A percentile compares a stretch with the other conserved stretches of the same genome.
phyloP scores from a whole-genome alignment of 2,113 vertebrate species.

The Colossoma macropomum region DNA sequence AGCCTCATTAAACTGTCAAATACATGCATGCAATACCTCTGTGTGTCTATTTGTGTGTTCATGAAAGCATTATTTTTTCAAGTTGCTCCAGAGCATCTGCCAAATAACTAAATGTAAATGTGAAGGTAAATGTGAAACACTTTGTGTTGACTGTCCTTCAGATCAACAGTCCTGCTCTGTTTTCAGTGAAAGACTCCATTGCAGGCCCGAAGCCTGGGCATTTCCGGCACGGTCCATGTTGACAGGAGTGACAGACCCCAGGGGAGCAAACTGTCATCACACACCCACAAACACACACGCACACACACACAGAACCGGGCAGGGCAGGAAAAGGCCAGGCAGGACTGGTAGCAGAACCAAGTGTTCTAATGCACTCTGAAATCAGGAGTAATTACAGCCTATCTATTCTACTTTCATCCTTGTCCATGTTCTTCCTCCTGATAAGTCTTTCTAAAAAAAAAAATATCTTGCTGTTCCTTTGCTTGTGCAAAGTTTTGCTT shows the following conservation, averaged over 20 bases:
- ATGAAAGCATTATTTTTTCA: not conserved
- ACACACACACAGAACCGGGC: slow-evolving; percentile 57
- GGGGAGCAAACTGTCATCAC: slow-evolving; percentile 69
- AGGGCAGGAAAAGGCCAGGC: slow-evolving; percentile 10
- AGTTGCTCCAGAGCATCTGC: not conserved
- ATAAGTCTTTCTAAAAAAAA: no score
- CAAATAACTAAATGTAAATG: slow-evolving; percentile 26
- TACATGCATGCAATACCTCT: not conserved
- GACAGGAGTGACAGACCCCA: slow-evolving; percentile 66
- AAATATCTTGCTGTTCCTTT: no score
- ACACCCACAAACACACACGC: slow-evolving; percentile 51
- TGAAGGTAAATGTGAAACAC: slow-evolving; percentile 47
- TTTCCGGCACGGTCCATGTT: slow-evolving; percentile 70
- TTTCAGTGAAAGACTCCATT: slow-evolving; percentile 70
- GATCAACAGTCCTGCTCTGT: slow-evolving; percentile 60
- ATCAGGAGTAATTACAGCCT: no score
- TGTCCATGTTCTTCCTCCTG: no score
- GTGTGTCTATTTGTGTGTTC: slow-evolving; percentile 10
- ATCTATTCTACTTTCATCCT: no score
- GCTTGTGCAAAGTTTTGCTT: no score
- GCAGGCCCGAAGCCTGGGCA: slow-evolving; percentile 69
- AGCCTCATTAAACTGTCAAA: slow-evolving; percentile 41
- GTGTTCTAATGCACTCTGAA: slow-evolving; percentile 2
- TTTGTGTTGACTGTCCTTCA: slow-evolving; percentile 57
- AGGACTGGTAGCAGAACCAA: slow-evolving; percentile 31